Evolutionary conservation across 92 coral and sea anemone species (phyloP).

Genomic region (Heliopora coerulea): DNA sequence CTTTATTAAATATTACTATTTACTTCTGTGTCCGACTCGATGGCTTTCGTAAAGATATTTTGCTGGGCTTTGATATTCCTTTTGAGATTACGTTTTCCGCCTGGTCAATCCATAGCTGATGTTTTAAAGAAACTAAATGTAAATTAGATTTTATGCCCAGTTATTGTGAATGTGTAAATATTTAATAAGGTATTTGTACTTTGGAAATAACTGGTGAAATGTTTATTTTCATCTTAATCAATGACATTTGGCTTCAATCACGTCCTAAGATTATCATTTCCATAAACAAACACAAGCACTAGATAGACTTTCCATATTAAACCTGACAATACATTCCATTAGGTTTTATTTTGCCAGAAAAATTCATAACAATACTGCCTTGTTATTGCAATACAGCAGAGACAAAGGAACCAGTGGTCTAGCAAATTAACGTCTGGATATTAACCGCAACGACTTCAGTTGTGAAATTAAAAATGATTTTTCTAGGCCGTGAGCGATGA

Average conservation of each 20-base stretch:
- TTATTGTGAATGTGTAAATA: too few relatives aligned
- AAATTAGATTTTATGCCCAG: too few relatives aligned
- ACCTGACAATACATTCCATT: constrained; percentile 23
- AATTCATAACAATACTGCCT: neutral
- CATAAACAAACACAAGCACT: constrained; percentile 15
- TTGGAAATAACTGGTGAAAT: neutral
- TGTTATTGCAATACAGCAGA: neutral
- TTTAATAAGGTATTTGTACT: neutral
- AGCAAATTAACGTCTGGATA: neutral
- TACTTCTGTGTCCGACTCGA: too few relatives aligned
- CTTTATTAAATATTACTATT: too few relatives aligned
- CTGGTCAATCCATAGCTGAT: too few relatives aligned
- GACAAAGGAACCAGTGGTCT: neutral
- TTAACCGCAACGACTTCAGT: neutral
- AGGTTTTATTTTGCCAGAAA: neutral
- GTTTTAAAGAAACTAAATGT: too few relatives aligned
- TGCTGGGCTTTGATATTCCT: too few relatives aligned
- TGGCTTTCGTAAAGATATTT: too few relatives aligned
- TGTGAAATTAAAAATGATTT: neutral
- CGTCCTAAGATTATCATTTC: constrained; percentile 2
- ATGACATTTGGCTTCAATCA: constrained; percentile 1
- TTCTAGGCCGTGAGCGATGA: neutral
- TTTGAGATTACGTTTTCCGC: too few relatives aligned
- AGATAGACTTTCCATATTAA: constrained; percentile 12
- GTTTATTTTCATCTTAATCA: neutral